Percentiles rank a stretch among this genome's conserved stretches.
These are phyloP conservation scores for Trachymyrmex cornetzi DNA, from an alignment of 1,140 invertebrate genomes.

Conservation along the genomic window DNA sequence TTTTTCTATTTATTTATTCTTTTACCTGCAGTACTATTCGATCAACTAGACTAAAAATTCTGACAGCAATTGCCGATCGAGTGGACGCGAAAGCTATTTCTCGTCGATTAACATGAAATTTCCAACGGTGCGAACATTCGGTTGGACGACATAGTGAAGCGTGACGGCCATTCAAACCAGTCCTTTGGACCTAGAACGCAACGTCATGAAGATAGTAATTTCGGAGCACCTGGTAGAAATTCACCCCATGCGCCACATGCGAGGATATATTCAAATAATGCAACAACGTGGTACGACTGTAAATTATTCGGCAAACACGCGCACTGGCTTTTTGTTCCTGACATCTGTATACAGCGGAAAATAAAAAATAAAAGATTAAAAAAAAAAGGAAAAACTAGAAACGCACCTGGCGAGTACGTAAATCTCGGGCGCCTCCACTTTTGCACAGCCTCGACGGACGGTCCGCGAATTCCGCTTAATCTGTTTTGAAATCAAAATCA, in stretches of 20 bases:
- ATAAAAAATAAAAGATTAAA: slow-evolving; percentile 30
- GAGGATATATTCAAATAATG: slow-evolving; percentile 71
- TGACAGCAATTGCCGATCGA: background rate
- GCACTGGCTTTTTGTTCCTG: slow-evolving; percentile 60
- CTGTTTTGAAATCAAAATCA: slow-evolving; percentile 47
- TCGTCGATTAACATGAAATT: slow-evolving; percentile 70
- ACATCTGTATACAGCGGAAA: slow-evolving; percentile 29
- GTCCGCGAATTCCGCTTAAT: slow-evolving; percentile 36
- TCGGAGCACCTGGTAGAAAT: slow-evolving; percentile 64
- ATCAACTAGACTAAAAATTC: background rate
- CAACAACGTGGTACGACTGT: slow-evolving; percentile 64
- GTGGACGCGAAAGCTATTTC: slow-evolving; percentile 7
- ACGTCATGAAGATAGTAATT: slow-evolving; percentile 69
- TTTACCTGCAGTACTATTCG: background rate
- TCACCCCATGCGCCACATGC: slow-evolving; percentile 65
- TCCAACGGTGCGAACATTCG: slow-evolving; percentile 59
- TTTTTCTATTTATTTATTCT: slow-evolving; percentile 28
- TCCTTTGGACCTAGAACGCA: slow-evolving; percentile 49
- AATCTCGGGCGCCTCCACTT: slow-evolving; percentile 57
- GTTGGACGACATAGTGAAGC: slow-evolving; percentile 42
- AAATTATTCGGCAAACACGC: slow-evolving; percentile 73
- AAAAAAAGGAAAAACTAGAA: slow-evolving; percentile 39
- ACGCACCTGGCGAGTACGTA: slow-evolving; percentile 57
- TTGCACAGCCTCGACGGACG: slow-evolving; percentile 21
- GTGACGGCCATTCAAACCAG: slow-evolving; percentile 72